Base-by-base conservation (phyloP, 2,113 vertebrate species). In the Grallaria varia region DNA sequence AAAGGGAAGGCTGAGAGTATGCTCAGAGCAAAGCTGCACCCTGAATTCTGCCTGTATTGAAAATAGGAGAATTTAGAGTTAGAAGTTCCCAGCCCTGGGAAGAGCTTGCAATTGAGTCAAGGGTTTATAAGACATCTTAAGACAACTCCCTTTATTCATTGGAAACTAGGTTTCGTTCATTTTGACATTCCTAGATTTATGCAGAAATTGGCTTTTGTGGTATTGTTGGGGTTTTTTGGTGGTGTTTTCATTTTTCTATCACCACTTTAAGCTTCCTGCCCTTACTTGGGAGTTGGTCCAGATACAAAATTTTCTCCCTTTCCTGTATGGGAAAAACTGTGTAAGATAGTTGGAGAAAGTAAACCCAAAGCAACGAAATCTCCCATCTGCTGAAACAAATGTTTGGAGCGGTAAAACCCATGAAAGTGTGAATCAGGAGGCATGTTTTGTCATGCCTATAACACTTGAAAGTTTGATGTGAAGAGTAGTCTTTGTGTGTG, bases 161-260 rank as follows among this genome's bases (percentile, higher is more conserved):
- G 37, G n/a, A 85, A 93, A 30, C 56, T 35, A 63, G 18, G 8
- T 88, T 96, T 88, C 1, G 2, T 95, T 83, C 2, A 2, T 76
- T 90, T n/a, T 83, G 44, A 59, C 37, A 69, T 76, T 93, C 45
- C 37, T 83, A 40, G 72, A 52, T 73, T 90, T 95, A 71, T 25
- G n/a, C 0, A 0, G 60, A 81, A 28, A 16, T 50, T 84, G 18
- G 1, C 4, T 73, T 72, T 86, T 80, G n/a, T 59, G 39, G 8
- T 39, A 24, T n/a, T 71, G 35, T 74, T 68, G 28, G 25, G 25
- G 2, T 3, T 39, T 59, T 49, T 80, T 53, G 20, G 45, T 74
- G 7, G 1, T 12, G 1, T 7, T 10, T 5, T 18, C 12, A 33
- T n/a, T 40, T 44, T 40, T 2, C 28, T 77, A 10, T 69, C 16